Base-by-base conservation (phyloP, 2,797 vertebrate species). In the Scolopax rusticola region DNA sequence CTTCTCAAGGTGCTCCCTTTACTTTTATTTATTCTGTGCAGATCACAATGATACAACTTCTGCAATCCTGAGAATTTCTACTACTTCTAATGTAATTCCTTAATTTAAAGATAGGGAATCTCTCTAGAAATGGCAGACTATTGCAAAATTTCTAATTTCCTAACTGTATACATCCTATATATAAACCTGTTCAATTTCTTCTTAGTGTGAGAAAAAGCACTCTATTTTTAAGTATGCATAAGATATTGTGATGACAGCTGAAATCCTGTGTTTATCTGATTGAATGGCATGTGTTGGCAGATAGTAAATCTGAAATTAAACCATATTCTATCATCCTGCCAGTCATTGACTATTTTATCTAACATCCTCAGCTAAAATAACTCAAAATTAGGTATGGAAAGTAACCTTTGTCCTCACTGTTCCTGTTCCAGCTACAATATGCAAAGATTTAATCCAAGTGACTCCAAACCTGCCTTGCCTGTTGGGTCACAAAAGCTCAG, bases 301-400 rank as follows among this genome's bases (percentile, higher is more conserved):
- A 96, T 92, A 97, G 96, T 91, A 97, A 97, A 97, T 95, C 94
- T 94, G 94, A 97, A 97, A 95, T 97, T 95, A 97, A 96, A 96
- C 95, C 91, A 86, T 90, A 89, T 95, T 96, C 84, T 94, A 91
- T 81, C 78, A 90, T 60, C 61, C 87, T 97, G 87, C 74, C 87
- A 95, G 88, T 95, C 95, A 77, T 12, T 92, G 73, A 95, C 89
- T 93, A 86, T 90, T 97, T 97, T 87, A 95, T 90, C 92, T 77
- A 94, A 91, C 36, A 74, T 70, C 25, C 41, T 28, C 45, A 76
- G 77, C 65, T 90, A 90, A 94, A 96, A 82, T 84, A 86, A 81
- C 63, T 85, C 15, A 8, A 95, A 92, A 93, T 83, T 81, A 93
- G 38, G 57, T 24, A 73, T 23, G 41, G 60, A 92, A 90, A 93